Percentiles rank a stretch among this genome's conserved stretches.
Evolutionary conservation across 2,888 invertebrate species (phyloP).

Genomic region (Ormyrus pomaceus): DNA sequence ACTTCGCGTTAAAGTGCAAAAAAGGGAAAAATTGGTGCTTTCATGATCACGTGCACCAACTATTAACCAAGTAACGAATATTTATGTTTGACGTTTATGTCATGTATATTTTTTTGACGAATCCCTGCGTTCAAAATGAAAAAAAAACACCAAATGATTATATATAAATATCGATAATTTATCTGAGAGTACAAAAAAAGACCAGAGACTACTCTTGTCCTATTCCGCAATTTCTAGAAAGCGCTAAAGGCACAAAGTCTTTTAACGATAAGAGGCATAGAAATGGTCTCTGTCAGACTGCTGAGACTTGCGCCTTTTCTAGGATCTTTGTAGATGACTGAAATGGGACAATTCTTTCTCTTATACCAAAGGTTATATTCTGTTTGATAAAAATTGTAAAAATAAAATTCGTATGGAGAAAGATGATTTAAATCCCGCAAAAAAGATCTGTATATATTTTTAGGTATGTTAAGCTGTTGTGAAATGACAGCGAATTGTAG

Average conservation of each 20-base stretch:
- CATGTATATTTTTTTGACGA: conserved; percentile 28
- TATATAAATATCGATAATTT: conserved; percentile 50
- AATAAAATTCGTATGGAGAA: conserved; percentile 42
- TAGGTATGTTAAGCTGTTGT: conserved; percentile 33
- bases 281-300: conserved; percentile 39
- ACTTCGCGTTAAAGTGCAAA: conserved; percentile 64
- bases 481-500: conserved; percentile 15
- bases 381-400: conserved; percentile 40
- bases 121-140: conserved; percentile 21
- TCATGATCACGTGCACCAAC: background rate
- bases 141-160: conserved; percentile 53
- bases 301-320: conserved; percentile 51
- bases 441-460: conserved; percentile 56
- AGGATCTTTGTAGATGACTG: conserved; percentile 51
- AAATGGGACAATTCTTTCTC: conserved; percentile 52
- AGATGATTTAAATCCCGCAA: conserved; percentile 34
- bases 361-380: conserved; percentile 54
- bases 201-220: conserved; percentile 51
- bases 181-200: conserved; percentile 54
- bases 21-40: conserved; percentile 14
- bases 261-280: conserved; percentile 44
- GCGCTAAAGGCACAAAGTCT: conserved; percentile 40
- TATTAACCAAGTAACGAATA: conserved; percentile 18
- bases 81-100: conserved; percentile 35
- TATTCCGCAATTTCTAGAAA: conserved; percentile 48